A percentile compares a stretch with the other conserved stretches of the same genome.
These are phyloP conservation scores for Coracias cyanogaster DNA, from an alignment of 2,797 vertebrate genomes.

Conservation along the genomic window DNA sequence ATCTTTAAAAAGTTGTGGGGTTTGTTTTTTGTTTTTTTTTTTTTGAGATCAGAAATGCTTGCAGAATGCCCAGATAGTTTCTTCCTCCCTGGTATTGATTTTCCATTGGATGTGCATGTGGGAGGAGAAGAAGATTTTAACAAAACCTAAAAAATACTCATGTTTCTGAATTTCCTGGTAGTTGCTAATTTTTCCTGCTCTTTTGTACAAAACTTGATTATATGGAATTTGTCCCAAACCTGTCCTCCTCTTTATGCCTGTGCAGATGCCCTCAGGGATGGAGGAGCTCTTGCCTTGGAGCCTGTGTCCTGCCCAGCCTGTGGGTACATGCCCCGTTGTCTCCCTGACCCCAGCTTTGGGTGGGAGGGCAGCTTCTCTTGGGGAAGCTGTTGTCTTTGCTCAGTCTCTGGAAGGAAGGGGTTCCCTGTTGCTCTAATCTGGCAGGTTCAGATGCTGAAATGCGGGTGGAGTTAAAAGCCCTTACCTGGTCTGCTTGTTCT, in stretches of 20 bases:
- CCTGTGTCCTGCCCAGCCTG: background rate
- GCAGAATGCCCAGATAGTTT: background rate
- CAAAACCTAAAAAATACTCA: background rate
- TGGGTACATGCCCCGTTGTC: accelerated
- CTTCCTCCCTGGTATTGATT: background rate
- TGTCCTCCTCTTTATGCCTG: background rate
- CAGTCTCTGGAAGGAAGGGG: background rate
- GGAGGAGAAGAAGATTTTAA: background rate
- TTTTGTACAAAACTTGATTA: background rate
- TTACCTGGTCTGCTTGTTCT: background rate
- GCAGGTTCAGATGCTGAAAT: background rate
- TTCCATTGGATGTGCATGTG: background rate
- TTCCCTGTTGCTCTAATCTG: background rate
- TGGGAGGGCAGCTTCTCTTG: background rate
- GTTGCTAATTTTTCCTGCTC: background rate
- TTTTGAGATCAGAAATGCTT: background rate
- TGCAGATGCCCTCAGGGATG: background rate
- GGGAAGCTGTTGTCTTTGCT: background rate
- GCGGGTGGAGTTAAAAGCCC: background rate
- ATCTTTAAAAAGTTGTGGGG: background rate
- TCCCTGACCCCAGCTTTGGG: background rate
- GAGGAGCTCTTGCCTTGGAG: background rate
- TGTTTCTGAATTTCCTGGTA: background rate
- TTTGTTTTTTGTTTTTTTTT: background rate
- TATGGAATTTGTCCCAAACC: background rate